Evolutionary conservation across 37 sponge, comb jelly and placozoan species (phyloP).

Genomic region (Haliclona indistincta): DNA sequence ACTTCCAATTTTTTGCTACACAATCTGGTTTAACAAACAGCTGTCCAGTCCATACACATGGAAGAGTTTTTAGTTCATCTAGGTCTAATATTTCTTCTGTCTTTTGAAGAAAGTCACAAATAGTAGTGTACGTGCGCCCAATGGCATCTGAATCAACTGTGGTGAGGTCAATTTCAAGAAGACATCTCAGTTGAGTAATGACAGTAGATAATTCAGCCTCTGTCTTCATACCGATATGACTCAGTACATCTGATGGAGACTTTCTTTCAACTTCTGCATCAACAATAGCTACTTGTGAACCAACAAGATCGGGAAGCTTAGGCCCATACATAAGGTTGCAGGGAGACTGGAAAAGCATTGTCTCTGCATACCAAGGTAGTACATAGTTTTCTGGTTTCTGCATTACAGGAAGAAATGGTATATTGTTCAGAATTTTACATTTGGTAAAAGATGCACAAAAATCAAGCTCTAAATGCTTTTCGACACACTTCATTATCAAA

Average conservation of each 20-base stretch:
- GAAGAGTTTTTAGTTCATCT: background rate
- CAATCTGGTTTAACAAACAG: background rate
- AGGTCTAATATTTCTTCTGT: too few species aligned
- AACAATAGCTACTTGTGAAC: constrained; percentile 26
- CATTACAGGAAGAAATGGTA: constrained; percentile 69
- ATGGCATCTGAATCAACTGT: background rate
- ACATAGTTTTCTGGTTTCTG: constrained; percentile 51
- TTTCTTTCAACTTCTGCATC: background rate
- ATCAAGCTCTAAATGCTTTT: background rate
- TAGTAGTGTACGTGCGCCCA: background rate
- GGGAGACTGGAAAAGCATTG: background rate
- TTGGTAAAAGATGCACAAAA: too few species aligned
- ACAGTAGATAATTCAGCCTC: background rate
- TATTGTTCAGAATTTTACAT: background rate
- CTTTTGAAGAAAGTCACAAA: background rate
- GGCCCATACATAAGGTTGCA: background rate
- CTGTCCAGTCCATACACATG: constrained; percentile 3
- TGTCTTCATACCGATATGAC: constrained; percentile 10
- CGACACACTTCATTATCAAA: constrained; percentile 16
- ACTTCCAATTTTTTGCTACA: constrained; percentile 5
- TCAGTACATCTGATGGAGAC: constrained; percentile 9
- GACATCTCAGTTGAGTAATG: background rate
- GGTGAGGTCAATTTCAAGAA: background rate
- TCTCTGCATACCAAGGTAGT: constrained; percentile 54
- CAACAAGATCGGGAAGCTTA: background rate